These are phyloP conservation scores for Oligia strigilis DNA, from an alignment of 2,888 invertebrate genomes.

Conservation along the genomic window DNA sequence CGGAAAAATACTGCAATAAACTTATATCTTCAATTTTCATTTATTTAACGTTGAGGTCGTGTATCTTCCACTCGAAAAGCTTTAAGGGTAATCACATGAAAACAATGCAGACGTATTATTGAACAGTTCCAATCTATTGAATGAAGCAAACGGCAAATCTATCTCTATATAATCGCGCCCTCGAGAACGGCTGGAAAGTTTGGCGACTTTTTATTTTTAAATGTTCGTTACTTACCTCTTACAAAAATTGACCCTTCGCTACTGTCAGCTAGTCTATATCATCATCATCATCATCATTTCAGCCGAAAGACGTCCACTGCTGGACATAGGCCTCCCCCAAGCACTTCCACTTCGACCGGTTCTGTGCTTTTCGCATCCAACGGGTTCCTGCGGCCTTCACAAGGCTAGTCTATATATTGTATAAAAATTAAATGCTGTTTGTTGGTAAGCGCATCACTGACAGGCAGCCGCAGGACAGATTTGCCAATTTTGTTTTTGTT, in stretches of 20 bases:
- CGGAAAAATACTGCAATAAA: conserved; percentile 22
- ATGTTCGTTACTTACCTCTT: too few relatives aligned
- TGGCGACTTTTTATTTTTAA: background rate
- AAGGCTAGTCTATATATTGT: background rate
- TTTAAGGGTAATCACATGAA: conserved; percentile 43
- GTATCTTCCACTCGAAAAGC: conserved; percentile 44
- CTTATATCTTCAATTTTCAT: conserved; percentile 19
- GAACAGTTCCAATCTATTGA: conserved; percentile 29
- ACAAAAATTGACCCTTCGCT: too few relatives aligned
- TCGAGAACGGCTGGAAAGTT: background rate
- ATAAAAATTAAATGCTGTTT: background rate
- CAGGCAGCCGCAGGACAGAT: background rate
- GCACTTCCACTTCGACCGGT: too few relatives aligned
- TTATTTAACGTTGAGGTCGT: conserved; percentile 20
- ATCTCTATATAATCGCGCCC: too few relatives aligned
- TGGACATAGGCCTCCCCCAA: too few relatives aligned
- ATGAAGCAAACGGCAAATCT: conserved; percentile 7
- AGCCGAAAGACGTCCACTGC: too few relatives aligned
- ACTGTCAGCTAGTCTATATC: background rate
- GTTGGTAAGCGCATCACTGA: background rate
- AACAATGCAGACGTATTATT: conserved; percentile 43
- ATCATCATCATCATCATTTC: too few relatives aligned
- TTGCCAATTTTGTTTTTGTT: too few relatives aligned
- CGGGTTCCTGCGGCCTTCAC: too few relatives aligned
- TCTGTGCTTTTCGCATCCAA: too few relatives aligned